Evolutionary conservation across 2,888 invertebrate species (phyloP), one percentile per base, ranked within the genome.

Genomic region (Amphipyra berbera): DNA sequence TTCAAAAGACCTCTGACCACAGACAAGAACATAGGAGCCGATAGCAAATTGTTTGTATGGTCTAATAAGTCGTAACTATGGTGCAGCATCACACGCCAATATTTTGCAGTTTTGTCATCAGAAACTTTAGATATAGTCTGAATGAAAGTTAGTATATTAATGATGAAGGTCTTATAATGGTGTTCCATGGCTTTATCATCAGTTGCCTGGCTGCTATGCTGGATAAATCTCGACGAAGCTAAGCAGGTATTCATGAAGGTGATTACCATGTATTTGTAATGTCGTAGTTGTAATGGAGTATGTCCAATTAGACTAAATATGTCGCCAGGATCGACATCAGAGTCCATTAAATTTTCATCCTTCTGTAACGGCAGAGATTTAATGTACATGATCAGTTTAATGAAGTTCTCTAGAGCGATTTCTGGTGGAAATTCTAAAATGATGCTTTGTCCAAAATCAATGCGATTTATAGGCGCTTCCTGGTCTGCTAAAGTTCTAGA

Each of bases 51-150:
- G 80, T 97, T 97, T 2, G 97, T 96, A 85, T 97, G 97, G 79
- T 98, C 98, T 57, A 98, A 89, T 45, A 97, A 95, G 80, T 98
- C 98, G 79, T 97, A 97, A 45, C 96, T 96, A 79, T 97, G 96
- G 84, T 97, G 97, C 12, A 97, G 89, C 89, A 98, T 95, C 0
- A 97, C 97, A 82, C 97, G 97, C 98, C 98, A 98, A 85, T 97
- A 98, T 82, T 97, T 97, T 0, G 96, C 96, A 0, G 95, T 91
- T 59, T 95, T 94, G 44, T 96, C 95, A 72, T 97, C 97, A 0
- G 95, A 93, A 0, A 96, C 94, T 71, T 96, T 96, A 0, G 96
- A 96, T 10, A 97, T 95, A 14, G 91, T 93, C 74, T 97, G 96
- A 45, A 98, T 96, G 68, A 96, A 96, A 0, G 96, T 95, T 6